Conservation (phyloP, 2,113 vertebrate genomes). For the Chaetorhynchus papuensis region DNA sequence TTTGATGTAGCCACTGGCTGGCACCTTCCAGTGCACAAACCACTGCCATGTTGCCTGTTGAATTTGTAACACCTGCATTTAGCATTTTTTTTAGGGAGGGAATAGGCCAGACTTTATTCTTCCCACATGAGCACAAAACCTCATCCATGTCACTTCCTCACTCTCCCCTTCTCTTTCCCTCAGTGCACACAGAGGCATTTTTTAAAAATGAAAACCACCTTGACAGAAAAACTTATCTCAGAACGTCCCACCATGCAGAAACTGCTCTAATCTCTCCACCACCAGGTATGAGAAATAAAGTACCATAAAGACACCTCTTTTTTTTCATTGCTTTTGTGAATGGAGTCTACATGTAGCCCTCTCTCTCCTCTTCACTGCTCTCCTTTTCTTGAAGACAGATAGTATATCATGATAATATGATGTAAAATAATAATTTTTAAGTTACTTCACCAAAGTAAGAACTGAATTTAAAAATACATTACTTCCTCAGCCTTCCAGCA, state of each 20-base stretch:
- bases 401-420: neutral
- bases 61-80: neutral
- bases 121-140: neutral
- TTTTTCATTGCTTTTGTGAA: neutral
- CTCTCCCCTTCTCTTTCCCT: neutral
- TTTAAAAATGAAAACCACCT: neutral
- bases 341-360: neutral
- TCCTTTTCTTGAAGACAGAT: neutral
- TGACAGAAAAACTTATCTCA: neutral
- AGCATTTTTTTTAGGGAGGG: neutral
- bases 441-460: neutral
- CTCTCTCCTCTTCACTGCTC: neutral
- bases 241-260: neutral
- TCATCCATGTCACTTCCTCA: neutral
- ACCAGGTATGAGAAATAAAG: neutral
- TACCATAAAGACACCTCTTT: neutral
- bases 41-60: neutral
- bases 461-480: neutral
- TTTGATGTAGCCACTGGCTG: neutral
- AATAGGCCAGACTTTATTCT: neutral
- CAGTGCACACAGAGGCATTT: neutral
- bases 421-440: neutral
- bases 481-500: neutral
- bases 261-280: neutral
- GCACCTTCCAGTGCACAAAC: neutral